Base-by-base conservation (phyloP, 2,113 vertebrate genomes). In the Turnix velox region DNA sequence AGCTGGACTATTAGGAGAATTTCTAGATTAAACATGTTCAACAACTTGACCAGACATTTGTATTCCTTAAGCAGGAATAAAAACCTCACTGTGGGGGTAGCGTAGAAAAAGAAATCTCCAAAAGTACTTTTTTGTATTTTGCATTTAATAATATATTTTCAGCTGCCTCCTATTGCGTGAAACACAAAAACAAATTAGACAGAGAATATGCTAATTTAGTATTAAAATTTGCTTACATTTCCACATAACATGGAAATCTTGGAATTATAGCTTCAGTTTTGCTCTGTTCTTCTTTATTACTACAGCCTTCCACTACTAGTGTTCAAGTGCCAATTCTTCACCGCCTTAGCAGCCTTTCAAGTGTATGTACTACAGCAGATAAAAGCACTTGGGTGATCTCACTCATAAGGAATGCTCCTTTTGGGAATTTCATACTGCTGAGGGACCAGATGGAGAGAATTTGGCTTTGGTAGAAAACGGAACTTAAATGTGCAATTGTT, bases 211-310 rank as follows among this genome's bases (percentile, higher is more conserved):
- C 37, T 89, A 87, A 90, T 45, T 66, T 10, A 84, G 19, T 37
- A 84, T n/a, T 82, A 73, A 79, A 95, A 91, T 66, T 72, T 84
- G 45, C 54, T 92, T 75, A 73, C 62, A 66, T 92, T 92, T 39
- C 40, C 35, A 79, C 22, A 43, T 54, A 73, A 72, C 15, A 84
- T 81, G 58, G 61, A 71, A 72, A 87, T 58, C 52, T 72, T 82
- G 54, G 61, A 96, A 72, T 94, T 87, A 93, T 5, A 45, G 65
- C 52, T 74, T 86, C 68, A 63, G 1, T 93, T 96, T 96, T 90
- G 42, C 51, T 69, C 35, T 79, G 12, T 81, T 16, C 27, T 86
- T 55, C 25, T 81, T 93, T 79, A 61, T 92, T 72, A 57, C 42
- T 58, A 52, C 37, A 73, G 54, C 18, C 37, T 69, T 69, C 61